Base-by-base conservation (phyloP, 2,113 vertebrate species). In the Suncus etruscus region DNA sequence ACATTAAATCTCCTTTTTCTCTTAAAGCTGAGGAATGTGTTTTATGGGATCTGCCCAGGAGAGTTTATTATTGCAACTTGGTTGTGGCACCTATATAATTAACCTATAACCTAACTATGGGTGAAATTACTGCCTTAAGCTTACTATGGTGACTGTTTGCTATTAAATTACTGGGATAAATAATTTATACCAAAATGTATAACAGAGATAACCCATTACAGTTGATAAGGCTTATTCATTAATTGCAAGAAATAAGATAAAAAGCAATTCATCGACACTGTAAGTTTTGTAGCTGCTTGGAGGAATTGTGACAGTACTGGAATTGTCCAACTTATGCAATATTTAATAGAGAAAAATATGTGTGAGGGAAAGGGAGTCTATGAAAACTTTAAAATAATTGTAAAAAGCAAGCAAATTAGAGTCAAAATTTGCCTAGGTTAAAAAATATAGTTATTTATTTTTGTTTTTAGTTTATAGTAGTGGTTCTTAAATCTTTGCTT, bases 141-240 rank as follows among this genome's bases (percentile, higher is more conserved):
- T 97, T 47, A 51, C 95, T 94, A 95, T 94, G 91, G 92, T 91
- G 95, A 96, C 95, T 97, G 96, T 97, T 97, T 97, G 96, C 96
- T 95, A 95, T 97, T 97, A 97, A 97, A 98, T 97, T 97, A 97
- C 94, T 90, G 95, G 95, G 95, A 97, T 97, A 98, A 98, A 98
- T 98, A 98, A 98, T 98, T 97, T 97, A 98, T 87, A 91, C 95
- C 93, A 95, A 97, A 97, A 98, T 96, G 94, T 90, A 93, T 86
- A 92, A 96, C 94, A 85, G 90, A 95, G 96, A 94, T 93, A 94
- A 95, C 65, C 96, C 95, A 96, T 97, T 97, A 97, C 97, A 97
- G 94, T 92, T 89, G 95, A 94, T 95, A 96, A 90, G 94, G 96
- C 91, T 93, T 92, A 83, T 96, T 97, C 96, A 95, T 97, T 97